These are phyloP conservation scores for Eugnorisma glareosa DNA, from an alignment of 2,888 invertebrate genomes.

Conservation along the genomic window DNA sequence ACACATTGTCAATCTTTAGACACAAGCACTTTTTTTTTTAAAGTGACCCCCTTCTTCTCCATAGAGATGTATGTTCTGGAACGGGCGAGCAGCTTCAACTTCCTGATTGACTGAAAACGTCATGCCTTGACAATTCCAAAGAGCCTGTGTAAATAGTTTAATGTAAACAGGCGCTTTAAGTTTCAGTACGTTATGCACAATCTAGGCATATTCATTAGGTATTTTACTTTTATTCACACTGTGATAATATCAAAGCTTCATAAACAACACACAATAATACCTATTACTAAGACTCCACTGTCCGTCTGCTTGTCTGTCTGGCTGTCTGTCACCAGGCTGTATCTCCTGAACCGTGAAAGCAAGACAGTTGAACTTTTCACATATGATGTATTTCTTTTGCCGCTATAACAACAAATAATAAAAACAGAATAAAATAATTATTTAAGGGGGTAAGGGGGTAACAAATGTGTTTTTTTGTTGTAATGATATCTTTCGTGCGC, in stretches of 20 bases:
- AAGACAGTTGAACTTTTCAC: too few species aligned
- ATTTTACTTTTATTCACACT: background rate
- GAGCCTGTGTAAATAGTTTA: background rate
- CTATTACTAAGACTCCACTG: too few species aligned
- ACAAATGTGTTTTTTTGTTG: too few species aligned
- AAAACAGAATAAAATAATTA: too few species aligned
- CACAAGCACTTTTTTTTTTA: background rate
- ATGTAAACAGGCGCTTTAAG: background rate
- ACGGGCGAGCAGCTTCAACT: background rate
- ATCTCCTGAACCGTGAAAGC: too few species aligned
- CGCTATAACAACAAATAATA: too few species aligned
- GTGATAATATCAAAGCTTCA: background rate
- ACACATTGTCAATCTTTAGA: background rate
- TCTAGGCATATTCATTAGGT: background rate
- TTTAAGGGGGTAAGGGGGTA: too few species aligned
- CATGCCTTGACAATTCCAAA: background rate
- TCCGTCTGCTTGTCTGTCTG: too few species aligned
- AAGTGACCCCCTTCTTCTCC: background rate
- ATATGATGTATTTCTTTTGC: too few species aligned
- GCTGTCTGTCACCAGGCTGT: too few species aligned
- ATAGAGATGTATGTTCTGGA: background rate
- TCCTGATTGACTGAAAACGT: background rate
- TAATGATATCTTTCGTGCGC: too few species aligned
- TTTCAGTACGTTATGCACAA: background rate
- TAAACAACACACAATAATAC: too few species aligned